Base-by-base conservation (phyloP, 2,113 vertebrate species). In the Eurystomus gularis region DNA sequence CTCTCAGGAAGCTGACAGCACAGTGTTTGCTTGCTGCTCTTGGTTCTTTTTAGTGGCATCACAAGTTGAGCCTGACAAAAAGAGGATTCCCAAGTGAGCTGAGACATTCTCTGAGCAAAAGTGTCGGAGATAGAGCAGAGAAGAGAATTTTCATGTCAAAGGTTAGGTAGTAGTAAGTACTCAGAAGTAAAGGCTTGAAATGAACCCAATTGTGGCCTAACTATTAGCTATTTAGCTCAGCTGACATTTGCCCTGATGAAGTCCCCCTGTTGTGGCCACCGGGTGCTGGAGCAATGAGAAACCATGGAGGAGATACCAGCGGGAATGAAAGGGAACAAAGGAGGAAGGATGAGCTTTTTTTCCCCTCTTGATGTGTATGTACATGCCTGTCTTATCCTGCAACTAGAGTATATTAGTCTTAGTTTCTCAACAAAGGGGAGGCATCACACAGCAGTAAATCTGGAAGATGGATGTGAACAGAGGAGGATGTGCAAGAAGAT, bases 21-120 rank as follows among this genome's bases (percentile, higher is more conserved):
- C 0, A 0, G 17, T 11, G 21, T n/a, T 93, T 0, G 0, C 52
- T 82, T 0, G 0, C 20, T 1, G 5, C 12, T 76, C 23, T 52
- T 72, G 9, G 6, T 40, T 49, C 66, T 54, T 77, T 81, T 5
- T 11, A 70, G 39, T 48, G 31, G 21, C 11, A 49, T 37, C 40
- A 16, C 40, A 46, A 37, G 62, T 52, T 48, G 13, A 58, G 6
- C 23, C 49, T 1, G 1, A 17, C 24, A 31, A 39, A 81, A 86
- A 55, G 24, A 70, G 10, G 23, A 48, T 75, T 77, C 13, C 58
- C 17, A 21, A 39, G 9, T 13, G 79, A 71, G 7, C 35, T 28
- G 16, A 20, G 51, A 24, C 28, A 21, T 71, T 60, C 40, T 75
- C 14, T 14, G 8, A 17, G 40, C 3, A 82, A 33, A 82, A 44